Base-by-base conservation (phyloP, 1,140 invertebrate species). In the Coptotermes formosanus region DNA sequence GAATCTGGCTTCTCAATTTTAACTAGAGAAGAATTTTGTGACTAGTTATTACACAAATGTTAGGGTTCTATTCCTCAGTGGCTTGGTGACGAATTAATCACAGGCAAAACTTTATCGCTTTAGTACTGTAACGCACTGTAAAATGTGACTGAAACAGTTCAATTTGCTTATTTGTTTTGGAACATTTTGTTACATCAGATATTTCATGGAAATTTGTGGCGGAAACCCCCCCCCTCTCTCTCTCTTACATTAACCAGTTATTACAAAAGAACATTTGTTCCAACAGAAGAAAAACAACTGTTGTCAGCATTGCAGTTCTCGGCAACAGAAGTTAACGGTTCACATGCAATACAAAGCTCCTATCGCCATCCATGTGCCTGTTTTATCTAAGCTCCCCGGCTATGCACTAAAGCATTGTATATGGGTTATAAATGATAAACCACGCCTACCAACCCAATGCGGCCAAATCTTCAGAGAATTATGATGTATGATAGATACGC, bases 361-460 rank as follows among this genome's bases (percentile, higher is more conserved):
- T 30, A 75, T 75, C 64, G 14, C 64, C 64, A 30, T 75, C 19
- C 9, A 25, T 30, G n/a, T 75, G 64, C 14, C 64, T 75, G 64
- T 75, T 75, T 75, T 75, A 75, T 75, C 64, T 75, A 75, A 75
- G 64, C 64, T 75, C 64, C 11, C 7, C 6, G 64, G 64, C 64
- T 75, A 75, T 75, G 30, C n/a, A 75, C 64, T 75, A 75, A 75
- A 75, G 64, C 64, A 75, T 75, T 75, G 64, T 75, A 75, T 75
- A 75, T 75, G 64, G 64, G 64, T 75, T 75, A 75, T 75, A 75
- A 75, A 75, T 75, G 64, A 75, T 75, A 75, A 75, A 75, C 64
- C 64, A 75, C 64, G 64, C 64, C 64, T 75, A 75, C 64, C 64
- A 75, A 75, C 64, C 64, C 25, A 75, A 75, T 75, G 64, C 64